phyloP scores from a whole-genome alignment of 1,140 invertebrate genomes.

The Centruroides vittatus region DNA sequence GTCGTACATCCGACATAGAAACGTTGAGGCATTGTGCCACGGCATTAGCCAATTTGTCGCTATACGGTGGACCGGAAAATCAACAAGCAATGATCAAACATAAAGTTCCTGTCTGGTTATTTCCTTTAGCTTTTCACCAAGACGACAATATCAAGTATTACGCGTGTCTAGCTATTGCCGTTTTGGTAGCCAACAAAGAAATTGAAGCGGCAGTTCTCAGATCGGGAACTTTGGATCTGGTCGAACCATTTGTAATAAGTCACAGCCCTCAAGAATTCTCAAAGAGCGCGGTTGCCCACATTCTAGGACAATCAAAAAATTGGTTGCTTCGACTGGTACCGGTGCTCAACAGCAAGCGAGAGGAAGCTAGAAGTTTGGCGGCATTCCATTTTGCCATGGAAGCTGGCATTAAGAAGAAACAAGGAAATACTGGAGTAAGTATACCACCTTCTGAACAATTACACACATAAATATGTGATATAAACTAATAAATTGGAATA shows the following conservation, averaged over 20 bases:
- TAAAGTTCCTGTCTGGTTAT: slow-evolving; percentile 82
- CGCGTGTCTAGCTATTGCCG: slow-evolving; percentile 91
- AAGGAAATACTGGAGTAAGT: slow-evolving; percentile 67
- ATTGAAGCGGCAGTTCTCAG: slow-evolving; percentile 91
- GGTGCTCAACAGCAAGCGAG: slow-evolving; percentile 84
- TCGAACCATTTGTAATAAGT: slow-evolving; percentile 87
- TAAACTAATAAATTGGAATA: background rate
- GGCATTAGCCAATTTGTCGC: slow-evolving; percentile 88
- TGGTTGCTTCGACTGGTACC: slow-evolving; percentile 89
- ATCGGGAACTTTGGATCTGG: slow-evolving; percentile 85
- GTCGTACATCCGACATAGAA: slow-evolving; percentile 80
- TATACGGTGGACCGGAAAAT: slow-evolving; percentile 92
- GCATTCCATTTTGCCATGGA: slow-evolving; percentile 99
- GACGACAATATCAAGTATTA: slow-evolving; percentile 98
- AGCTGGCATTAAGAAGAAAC: slow-evolving; percentile 91
- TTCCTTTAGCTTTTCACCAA: slow-evolving; percentile 87
- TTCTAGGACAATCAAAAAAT: slow-evolving; percentile 88
- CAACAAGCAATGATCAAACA: slow-evolving; percentile 95
- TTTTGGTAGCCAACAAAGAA: slow-evolving; percentile 94
- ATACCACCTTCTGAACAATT: background rate
- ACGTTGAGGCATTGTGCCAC: slow-evolving; percentile 88
- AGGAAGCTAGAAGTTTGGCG: slow-evolving; percentile 89
- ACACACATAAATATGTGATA: background rate
- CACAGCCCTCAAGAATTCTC: slow-evolving; percentile 93
- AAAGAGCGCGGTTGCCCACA: slow-evolving; percentile 68